Evolutionary conservation across 1,140 invertebrate genomes (phyloP), one percentile per base, ranked within the genome.

Genomic region (Melitaea cinxia): DNA sequence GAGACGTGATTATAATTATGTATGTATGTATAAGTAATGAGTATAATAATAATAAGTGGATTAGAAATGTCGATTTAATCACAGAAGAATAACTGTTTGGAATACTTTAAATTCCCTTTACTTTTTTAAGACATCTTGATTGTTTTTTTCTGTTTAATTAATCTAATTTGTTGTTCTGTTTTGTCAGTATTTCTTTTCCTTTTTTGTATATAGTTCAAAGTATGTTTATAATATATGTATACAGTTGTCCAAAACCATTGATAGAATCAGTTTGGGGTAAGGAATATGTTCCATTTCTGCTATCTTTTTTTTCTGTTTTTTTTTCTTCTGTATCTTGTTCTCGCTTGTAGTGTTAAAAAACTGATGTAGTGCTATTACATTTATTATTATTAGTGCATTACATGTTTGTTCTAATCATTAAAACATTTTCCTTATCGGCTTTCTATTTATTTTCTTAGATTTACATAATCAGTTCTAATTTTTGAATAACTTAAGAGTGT

Each of bases 371-470:
- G 5, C 6, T 17, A 42, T n/a, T n/a, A n/a, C n/a, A n/a, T n/a
- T n/a, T n/a, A n/a, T n/a, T n/a, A n/a, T n/a, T n/a, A n/a, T n/a
- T n/a, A 6, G 15, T 4, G 6, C 9, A 10, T 26, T 45, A 19
- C 15, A 58, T n/a, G n/a, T 58, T 58, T 58, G 0, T 28, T 19
- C 9, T 58, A 39, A 5, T 10, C 63, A 49, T 17, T 37, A 59
- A 67, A 63, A 47, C 63, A 66, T 66, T 57, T 70, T 62, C 58
- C 68, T 70, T 66, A 61, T 62, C 63, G 50, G 4, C 37, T 17
- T 30, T 33, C 50, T 23, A 47, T 47, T n/a, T 59, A 55, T 66
- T 54, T 59, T 65, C 56, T 66, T 54, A 66, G 49, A 59, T 42
- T 0, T 14, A 15, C 12, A 10, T 37, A 4, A 37, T 14, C 5